Evolutionary conservation across 2,113 vertebrate genomes (phyloP).

Genomic region (Emydocephalus ijimae): DNA sequence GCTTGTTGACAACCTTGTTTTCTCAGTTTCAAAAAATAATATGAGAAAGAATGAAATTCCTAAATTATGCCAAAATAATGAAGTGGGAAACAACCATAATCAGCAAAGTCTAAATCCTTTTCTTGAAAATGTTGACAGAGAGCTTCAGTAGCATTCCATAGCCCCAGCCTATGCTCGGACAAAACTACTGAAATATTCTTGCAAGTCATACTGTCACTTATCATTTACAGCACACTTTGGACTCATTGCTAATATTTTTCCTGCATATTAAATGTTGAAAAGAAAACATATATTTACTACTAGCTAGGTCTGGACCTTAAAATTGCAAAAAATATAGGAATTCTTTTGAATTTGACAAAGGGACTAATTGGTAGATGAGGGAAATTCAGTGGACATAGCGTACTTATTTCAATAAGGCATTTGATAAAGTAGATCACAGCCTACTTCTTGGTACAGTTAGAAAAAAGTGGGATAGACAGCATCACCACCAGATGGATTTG

Average conservation of each 20-base stretch:
- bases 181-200: background rate
- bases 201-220: background rate
- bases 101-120: background rate
- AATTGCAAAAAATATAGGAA: background rate
- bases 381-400: background rate
- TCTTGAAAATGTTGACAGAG: background rate
- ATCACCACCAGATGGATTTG: background rate
- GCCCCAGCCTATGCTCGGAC: background rate
- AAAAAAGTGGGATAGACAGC: background rate
- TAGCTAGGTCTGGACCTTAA: background rate
- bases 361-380: background rate
- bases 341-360: background rate
- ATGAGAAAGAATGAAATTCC: background rate
- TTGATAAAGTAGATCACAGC: background rate
- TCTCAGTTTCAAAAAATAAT: background rate
- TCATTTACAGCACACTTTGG: background rate
- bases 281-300: background rate
- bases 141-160: background rate
- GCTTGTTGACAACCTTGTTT: background rate
- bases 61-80: background rate
- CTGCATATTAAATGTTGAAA: background rate
- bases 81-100: background rate
- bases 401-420: background rate
- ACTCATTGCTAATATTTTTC: background rate
- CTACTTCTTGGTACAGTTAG: background rate